These are phyloP conservation scores for Drosophila persimilis DNA, from an alignment of 1,140 invertebrate genomes.

Conservation along the genomic window DNA sequence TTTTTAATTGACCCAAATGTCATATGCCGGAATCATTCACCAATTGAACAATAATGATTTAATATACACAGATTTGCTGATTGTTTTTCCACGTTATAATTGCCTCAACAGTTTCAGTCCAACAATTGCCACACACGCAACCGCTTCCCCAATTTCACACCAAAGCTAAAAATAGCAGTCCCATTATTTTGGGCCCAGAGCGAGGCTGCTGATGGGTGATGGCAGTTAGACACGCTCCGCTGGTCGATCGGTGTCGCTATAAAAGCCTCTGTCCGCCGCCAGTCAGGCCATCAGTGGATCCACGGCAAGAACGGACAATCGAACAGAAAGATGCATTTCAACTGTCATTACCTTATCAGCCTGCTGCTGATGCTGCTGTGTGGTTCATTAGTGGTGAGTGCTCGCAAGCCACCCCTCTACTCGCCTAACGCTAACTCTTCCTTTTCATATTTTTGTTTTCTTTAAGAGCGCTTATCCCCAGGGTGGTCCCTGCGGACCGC, in stretches of 20 bases:
- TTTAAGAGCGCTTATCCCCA: constrained; percentile 50
- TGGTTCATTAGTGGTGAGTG: constrained; percentile 50
- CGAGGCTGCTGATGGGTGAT: background rate
- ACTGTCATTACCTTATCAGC: constrained; percentile 39
- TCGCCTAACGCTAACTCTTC: no score
- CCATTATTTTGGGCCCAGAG: constrained; percentile 16
- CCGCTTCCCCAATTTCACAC: constrained; percentile 53
- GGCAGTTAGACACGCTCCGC: constrained; percentile 51
- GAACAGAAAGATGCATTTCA: constrained; percentile 53
- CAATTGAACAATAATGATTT: constrained; percentile 38
- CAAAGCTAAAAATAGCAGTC: constrained; percentile 50
- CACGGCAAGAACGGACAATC: no score
- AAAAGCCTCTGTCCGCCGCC: constrained; percentile 18
- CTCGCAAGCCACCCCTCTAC: no score
- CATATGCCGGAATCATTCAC: constrained; percentile 16
- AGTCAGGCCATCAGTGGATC: no score
- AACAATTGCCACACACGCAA: no score
- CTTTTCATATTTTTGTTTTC: background rate
- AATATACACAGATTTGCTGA: constrained; percentile 10
- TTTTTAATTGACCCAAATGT: background rate
- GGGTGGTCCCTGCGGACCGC: constrained; percentile 47
- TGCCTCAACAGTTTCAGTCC: background rate
- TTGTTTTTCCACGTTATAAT: constrained; percentile 25
- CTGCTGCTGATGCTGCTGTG: constrained; percentile 53
- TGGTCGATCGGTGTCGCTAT: constrained; percentile 9